Percentiles rank a stretch among this genome's conserved stretches.
Evolutionary conservation across 1,140 invertebrate species (phyloP).

Genomic region (Doryteuthis pealeii): DNA sequence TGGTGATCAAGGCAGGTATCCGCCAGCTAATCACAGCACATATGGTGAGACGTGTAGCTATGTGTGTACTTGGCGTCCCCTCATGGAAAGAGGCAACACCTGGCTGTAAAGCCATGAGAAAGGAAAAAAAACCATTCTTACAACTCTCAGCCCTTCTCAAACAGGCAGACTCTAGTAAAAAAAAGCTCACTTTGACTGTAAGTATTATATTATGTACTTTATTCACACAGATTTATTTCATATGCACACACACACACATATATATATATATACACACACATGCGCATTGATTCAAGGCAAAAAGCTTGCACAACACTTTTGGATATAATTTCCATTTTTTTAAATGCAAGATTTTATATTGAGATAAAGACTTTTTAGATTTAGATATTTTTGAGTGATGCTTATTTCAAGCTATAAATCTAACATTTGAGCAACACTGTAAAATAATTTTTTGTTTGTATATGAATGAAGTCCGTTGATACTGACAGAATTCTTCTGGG

Average conservation of each 20-base stretch:
- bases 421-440: no score
- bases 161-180: conserved; percentile 91
- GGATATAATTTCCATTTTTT: no score
- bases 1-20: conserved; percentile 95
- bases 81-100: conserved; percentile 85
- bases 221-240: not conserved
- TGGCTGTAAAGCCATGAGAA: conserved; percentile 81
- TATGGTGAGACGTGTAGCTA: conserved; percentile 87
- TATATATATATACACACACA: no score
- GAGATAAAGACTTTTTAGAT: no score
- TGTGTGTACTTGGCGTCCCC: conserved; percentile 92
- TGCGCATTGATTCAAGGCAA: not conserved
- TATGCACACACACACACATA: no score
- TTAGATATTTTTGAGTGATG: no score
- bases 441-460: no score
- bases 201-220: conserved; percentile 24
- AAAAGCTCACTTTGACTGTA: conserved; percentile 85
- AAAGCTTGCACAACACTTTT: no score
- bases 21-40: conserved; percentile 88
- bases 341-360: no score
- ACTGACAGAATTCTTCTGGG: no score
- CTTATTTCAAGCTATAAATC: no score
- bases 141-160: conserved; percentile 90
- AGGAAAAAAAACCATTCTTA: conserved; percentile 92
- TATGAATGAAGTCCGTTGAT: no score